Evolutionary conservation across 1,140 invertebrate species (phyloP).

Genomic region (Psix sp.): DNA sequence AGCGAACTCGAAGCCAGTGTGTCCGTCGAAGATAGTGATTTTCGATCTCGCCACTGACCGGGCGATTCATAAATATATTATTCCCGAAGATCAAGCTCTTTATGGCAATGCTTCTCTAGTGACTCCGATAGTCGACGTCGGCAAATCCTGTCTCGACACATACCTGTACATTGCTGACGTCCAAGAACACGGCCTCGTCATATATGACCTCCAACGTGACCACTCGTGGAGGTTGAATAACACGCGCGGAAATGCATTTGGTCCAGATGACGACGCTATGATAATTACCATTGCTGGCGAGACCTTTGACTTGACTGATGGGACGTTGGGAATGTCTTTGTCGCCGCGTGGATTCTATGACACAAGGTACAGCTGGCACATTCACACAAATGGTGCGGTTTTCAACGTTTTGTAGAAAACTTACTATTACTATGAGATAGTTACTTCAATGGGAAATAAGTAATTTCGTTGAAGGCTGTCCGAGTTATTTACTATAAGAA

Average conservation of each 20-base stretch:
- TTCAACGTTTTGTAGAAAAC: too few species aligned
- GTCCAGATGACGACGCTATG: slow-evolving; percentile 69
- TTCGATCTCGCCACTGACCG: slow-evolving; percentile 78
- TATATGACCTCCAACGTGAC: slow-evolving; percentile 69
- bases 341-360: slow-evolving; percentile 71
- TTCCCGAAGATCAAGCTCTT: slow-evolving; percentile 68
- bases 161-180: slow-evolving; percentile 76
- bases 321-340: slow-evolving; percentile 73
- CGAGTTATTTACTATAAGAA: too few species aligned
- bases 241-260: slow-evolving; percentile 73
- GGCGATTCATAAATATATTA: slow-evolving; percentile 76
- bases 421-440: too few species aligned
- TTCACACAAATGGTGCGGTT: background rate
- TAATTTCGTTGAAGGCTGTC: too few species aligned
- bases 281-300: slow-evolving; percentile 73
- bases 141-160: slow-evolving; percentile 70
- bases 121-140: slow-evolving; percentile 73
- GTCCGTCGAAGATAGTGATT: slow-evolving; percentile 78
- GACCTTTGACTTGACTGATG: slow-evolving; percentile 71
- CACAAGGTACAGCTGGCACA: slow-evolving; percentile 63
- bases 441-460: background rate
- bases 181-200: slow-evolving; percentile 70
- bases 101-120: slow-evolving; percentile 68
- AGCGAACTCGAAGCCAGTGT: slow-evolving; percentile 70
- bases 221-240: slow-evolving; percentile 74